These are phyloP conservation scores for Amphipyra berbera DNA, from an alignment of 2,888 invertebrate genomes.

Conservation along the genomic window DNA sequence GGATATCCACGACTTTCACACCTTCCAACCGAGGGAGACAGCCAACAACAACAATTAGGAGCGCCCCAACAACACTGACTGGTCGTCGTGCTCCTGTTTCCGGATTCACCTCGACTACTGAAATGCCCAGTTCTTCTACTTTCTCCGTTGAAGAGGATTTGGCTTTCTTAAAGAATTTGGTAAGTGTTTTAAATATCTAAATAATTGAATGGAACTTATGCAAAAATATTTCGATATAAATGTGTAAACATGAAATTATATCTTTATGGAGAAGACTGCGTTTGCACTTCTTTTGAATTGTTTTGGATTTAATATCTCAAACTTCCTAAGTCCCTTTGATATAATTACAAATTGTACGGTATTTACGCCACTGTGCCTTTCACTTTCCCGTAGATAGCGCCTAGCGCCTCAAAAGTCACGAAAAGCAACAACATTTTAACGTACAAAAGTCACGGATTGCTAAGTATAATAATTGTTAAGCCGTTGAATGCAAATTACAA, in stretches of 20 bases:
- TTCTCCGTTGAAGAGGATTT: constrained; percentile 89
- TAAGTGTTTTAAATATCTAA: constrained; percentile 67
- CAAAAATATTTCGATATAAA: too few relatives aligned
- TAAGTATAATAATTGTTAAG: not conserved
- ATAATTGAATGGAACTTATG: too few relatives aligned
- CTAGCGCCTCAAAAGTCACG: not conserved
- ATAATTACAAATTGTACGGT: too few relatives aligned
- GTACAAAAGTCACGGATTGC: not conserved
- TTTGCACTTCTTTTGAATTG: too few relatives aligned
- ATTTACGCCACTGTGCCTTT: not conserved
- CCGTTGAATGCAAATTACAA: not conserved
- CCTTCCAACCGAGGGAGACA: constrained; percentile 73
- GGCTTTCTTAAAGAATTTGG: constrained; percentile 90
- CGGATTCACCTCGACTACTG: constrained; percentile 76
- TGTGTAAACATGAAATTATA: too few relatives aligned
- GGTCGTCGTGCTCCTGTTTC: constrained; percentile 67
- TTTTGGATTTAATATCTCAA: too few relatives aligned
- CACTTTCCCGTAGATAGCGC: not conserved
- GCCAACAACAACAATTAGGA: constrained; percentile 69
- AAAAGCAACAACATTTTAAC: not conserved
- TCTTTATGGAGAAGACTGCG: too few relatives aligned
- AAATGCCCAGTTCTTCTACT: constrained; percentile 83
- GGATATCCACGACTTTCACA: constrained; percentile 82
- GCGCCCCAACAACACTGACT: constrained; percentile 62
- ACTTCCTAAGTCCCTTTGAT: too few relatives aligned